Base-by-base conservation (phyloP, 2,888 invertebrate genomes). In the Acholoe squamosa region DNA sequence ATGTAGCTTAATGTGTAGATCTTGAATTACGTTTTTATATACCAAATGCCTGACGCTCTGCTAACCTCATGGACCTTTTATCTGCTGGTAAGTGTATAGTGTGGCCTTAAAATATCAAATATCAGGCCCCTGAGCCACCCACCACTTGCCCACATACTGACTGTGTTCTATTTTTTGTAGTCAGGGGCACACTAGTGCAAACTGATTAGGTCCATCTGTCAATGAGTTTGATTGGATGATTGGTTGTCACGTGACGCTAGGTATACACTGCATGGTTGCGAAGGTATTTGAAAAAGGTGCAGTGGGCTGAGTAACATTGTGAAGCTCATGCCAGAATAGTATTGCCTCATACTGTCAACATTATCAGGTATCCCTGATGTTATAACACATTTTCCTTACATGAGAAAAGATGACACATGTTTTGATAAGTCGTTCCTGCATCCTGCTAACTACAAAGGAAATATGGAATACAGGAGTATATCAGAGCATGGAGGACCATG, bases 161-260 rank as follows among this genome's bases (percentile, higher is more conserved):
- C 19, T 16, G 71, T 71, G 71, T 71, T 84, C 10, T 77, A n/a
- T n/a, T 34, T 51, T 22, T 33, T 84, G 77, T 84, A 84, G 84
- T 51, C 84, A 51, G 84, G 43, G 28, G 25, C 86, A 12, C 31
- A 52, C 25, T 28, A 12, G 86, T 52, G 86, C 14, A 22, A 25
- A 7, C 54, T 86, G 43, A 51, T 51, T 77, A 84, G 84, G 84
- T 51, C 33, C 33, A 51, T 84, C 84, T 84, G 84, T 84, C 28
- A 34, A 84, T 51, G 43, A 86, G 51, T 86, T 86, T 86, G 86
- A 86, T 86, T 86, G 86, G 86, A 86, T 86, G 86, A 86, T 86
- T 54, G 86, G 86, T 86, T 86, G 86, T 86, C 86, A 86, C 52
- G 86, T 86, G 86, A 86, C 54, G 86, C 86, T 86, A 86, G 86